Evolutionary conservation across 2,113 vertebrate species (phyloP).

Genomic region (Laterallus jamaicensis): DNA sequence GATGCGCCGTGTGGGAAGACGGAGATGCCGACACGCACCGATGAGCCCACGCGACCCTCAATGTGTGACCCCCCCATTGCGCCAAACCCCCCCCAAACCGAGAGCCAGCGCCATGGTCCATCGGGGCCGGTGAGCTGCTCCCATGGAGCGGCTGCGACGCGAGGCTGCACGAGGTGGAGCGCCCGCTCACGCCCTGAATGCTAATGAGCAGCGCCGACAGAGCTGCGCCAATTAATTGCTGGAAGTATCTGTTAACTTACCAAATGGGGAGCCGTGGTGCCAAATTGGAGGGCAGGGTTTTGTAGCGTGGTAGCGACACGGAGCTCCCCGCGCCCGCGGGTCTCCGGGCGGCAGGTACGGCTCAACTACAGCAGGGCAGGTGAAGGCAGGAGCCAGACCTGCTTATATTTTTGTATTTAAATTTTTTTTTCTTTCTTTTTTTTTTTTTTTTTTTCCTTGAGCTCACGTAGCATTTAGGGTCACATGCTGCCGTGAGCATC

Average conservation of each 20-base stretch:
- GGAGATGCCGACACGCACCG: fast-evolving
- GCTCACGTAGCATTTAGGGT: constrained; percentile 63
- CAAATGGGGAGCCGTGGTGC: constrained; percentile 42
- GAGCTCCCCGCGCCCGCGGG: not conserved
- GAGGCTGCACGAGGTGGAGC: not conserved
- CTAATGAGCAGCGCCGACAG: constrained; percentile 22
- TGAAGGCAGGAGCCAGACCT: constrained; percentile 44
- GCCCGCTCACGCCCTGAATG: not conserved
- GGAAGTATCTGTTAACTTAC: constrained; percentile 59
- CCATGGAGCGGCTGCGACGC: not conserved
- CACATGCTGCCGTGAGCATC: constrained; percentile 68
- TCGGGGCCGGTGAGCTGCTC: not conserved
- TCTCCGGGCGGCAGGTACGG: not conserved
- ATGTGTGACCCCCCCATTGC: not conserved
- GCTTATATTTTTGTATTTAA: constrained; percentile 60
- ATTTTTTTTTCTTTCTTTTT: not conserved
- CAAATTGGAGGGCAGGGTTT: constrained; percentile 25
- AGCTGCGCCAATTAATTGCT: constrained; percentile 31
- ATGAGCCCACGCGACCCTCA: fast-evolving
- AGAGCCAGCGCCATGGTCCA: fast-evolving
- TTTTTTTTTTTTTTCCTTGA: not conserved
- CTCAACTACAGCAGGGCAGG: constrained; percentile 39
- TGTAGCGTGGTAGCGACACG: not conserved
- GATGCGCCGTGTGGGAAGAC: not conserved
- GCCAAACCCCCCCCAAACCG: not conserved